phyloP scores from a whole-genome alignment of 2,113 vertebrate genomes.

The Pipra filicauda region DNA sequence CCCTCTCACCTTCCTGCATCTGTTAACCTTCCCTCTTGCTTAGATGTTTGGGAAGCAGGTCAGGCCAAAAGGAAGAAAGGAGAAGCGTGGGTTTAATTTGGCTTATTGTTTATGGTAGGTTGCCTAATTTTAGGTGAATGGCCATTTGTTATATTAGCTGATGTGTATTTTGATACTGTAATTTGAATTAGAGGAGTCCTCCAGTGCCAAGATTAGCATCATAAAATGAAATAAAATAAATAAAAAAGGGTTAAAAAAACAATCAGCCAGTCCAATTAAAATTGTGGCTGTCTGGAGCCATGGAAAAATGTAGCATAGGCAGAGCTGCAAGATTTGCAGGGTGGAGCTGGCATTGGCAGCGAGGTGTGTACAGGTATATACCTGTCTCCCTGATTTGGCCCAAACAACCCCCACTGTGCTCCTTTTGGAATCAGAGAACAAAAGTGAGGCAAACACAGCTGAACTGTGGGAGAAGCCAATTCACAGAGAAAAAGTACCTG shows the following conservation, averaged over 20 bases:
- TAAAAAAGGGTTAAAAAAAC: constrained; percentile 45
- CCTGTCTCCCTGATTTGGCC: constrained; percentile 37
- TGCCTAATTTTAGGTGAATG: constrained; percentile 52
- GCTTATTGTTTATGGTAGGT: constrained; percentile 38
- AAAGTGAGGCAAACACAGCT: not conserved
- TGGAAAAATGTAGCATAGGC: constrained; percentile 48
- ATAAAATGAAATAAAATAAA: constrained; percentile 27
- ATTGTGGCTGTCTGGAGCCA: constrained; percentile 58
- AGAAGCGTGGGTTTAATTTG: constrained; percentile 39
- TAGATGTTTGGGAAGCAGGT: not conserved
- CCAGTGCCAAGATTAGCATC: constrained; percentile 24
- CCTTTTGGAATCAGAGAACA: constrained; percentile 30
- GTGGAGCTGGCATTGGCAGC: constrained; percentile 50
- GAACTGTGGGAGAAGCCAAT: not conserved
- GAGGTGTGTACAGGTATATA: constrained; percentile 49
- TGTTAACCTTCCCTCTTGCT: not conserved
- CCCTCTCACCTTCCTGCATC: not conserved
- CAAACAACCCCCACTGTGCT: not conserved
- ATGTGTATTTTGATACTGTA: constrained; percentile 36
- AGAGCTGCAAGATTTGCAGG: constrained; percentile 39
- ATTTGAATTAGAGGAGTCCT: constrained; percentile 7
- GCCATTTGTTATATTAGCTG: constrained; percentile 36
- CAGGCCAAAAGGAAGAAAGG: constrained; percentile 23
- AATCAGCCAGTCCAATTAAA: constrained; percentile 49
- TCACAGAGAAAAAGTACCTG: not conserved